Evolutionary conservation across 2,113 vertebrate genomes (phyloP).

Genomic region (Oxygymnocypris stewartii): DNA sequence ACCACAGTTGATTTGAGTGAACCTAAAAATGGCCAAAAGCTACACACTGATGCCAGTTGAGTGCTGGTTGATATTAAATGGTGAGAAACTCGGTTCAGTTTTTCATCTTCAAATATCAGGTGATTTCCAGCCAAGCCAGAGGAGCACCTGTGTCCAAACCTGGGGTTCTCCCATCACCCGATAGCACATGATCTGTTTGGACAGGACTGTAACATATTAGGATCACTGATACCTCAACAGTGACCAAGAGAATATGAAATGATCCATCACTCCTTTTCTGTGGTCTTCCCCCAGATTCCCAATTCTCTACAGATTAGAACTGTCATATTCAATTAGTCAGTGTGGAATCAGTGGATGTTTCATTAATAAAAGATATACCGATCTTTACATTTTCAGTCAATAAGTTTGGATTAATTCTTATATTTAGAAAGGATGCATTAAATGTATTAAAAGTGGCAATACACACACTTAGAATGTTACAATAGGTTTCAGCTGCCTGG

Average conservation of each 20-base stretch:
- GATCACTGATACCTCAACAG: constrained; percentile 1
- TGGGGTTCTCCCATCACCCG: constrained; percentile 46
- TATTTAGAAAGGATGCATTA: no score
- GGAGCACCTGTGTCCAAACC: constrained; percentile 31
- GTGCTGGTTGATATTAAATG: neutral
- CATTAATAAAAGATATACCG: neutral
- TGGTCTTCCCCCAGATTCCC: constrained; percentile 18
- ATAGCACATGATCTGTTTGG: constrained; percentile 44
- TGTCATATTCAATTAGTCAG: neutral
- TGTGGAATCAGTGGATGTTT: neutral
- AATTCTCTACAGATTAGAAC: neutral
- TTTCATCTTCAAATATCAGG: constrained; percentile 53
- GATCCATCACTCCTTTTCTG: neutral
- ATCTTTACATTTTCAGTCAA: neutral
- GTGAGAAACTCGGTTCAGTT: constrained; percentile 35
- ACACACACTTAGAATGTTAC: neutral
- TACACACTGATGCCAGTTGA: neutral
- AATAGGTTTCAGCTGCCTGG: no score
- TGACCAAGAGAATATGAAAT: constrained; percentile 17
- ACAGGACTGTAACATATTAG: constrained; percentile 27
- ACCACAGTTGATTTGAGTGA: neutral
- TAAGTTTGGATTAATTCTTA: no score
- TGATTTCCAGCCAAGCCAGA: constrained; percentile 69
- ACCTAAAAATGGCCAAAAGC: neutral
- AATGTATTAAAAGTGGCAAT: neutral